Percentiles rank a stretch among this genome's conserved stretches.
These are phyloP conservation scores for Macrocentrus cingulum DNA, from an alignment of 1,140 invertebrate species.

Conservation along the genomic window DNA sequence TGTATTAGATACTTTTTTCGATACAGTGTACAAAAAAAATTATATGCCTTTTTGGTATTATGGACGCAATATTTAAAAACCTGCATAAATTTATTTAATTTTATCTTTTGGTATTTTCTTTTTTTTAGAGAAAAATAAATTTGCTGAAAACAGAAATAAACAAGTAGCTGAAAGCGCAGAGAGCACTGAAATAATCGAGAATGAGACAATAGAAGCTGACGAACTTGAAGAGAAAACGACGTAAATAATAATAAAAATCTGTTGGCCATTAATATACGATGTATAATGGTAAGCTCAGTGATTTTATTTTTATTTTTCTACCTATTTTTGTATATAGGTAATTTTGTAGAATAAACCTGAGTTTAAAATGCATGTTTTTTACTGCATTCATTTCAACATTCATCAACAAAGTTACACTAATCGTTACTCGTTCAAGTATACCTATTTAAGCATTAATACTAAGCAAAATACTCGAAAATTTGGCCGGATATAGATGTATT, in stretches of 20 bases:
- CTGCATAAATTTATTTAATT: no score
- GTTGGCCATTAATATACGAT: no score
- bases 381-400: background rate
- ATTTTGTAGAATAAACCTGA: conserved; percentile 7
- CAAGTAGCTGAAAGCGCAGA: conserved; percentile 19
- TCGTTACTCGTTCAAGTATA: conserved; percentile 4
- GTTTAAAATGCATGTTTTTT: conserved; percentile 11
- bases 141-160: conserved; percentile 44
- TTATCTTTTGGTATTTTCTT: conserved; percentile 21
- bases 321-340: conserved; percentile 7
- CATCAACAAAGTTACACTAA: background rate
- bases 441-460: conserved; percentile 1
- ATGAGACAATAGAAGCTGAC: background rate
- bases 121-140: conserved; percentile 53
- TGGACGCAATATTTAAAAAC: no score
- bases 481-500: conserved; percentile 43
- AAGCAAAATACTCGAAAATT: conserved; percentile 28
- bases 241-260: background rate
- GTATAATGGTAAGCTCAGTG: background rate
- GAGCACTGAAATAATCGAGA: conserved; percentile 24
- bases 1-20: no score
- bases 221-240: background rate
- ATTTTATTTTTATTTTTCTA: conserved; percentile 6
- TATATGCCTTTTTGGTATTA: no score
- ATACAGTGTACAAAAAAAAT: no score